Evolutionary conservation across 2,113 vertebrate genomes (phyloP).

Genomic region (Syrmaticus mikado): DNA sequence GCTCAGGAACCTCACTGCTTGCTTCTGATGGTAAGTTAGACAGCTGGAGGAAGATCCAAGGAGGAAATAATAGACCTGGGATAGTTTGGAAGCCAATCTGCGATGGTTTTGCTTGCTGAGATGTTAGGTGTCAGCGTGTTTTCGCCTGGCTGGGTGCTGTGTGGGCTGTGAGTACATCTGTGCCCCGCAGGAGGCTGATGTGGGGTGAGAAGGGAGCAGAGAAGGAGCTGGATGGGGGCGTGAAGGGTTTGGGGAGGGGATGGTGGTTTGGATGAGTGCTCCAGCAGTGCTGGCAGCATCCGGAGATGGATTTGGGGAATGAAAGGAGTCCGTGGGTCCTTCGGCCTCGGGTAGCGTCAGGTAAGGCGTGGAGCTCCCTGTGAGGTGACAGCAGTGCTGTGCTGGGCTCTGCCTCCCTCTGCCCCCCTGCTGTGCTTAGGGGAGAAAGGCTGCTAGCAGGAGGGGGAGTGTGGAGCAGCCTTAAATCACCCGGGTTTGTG

Average conservation of each 20-base stretch:
- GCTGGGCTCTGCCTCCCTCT: neutral
- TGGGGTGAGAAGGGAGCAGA: neutral
- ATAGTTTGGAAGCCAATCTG: no score
- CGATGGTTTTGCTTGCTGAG: neutral
- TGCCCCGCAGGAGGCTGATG: neutral
- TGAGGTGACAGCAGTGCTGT: neutral
- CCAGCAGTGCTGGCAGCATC: neutral
- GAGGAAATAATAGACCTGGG: no score
- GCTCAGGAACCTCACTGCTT: neutral
- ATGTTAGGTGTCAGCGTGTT: neutral
- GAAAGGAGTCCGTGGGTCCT: accelerated
- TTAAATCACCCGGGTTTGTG: no score
- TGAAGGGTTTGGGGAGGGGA: neutral
- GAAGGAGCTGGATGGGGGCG: neutral
- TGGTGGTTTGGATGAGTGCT: accelerated
- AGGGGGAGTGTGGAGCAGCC: no score
- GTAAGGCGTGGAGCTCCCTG: neutral
- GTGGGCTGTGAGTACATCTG: neutral
- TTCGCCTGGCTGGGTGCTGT: neutral
- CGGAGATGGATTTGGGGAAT: neutral
- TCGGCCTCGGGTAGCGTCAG: neutral
- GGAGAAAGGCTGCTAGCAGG: neutral
- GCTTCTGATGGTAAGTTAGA: no score
- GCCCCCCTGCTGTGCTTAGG: neutral
- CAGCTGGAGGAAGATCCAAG: neutral